Evolutionary conservation across 2,113 vertebrate genomes (phyloP), one percentile per base, ranked within the genome.

Genomic region (Ursus arctos): DNA sequence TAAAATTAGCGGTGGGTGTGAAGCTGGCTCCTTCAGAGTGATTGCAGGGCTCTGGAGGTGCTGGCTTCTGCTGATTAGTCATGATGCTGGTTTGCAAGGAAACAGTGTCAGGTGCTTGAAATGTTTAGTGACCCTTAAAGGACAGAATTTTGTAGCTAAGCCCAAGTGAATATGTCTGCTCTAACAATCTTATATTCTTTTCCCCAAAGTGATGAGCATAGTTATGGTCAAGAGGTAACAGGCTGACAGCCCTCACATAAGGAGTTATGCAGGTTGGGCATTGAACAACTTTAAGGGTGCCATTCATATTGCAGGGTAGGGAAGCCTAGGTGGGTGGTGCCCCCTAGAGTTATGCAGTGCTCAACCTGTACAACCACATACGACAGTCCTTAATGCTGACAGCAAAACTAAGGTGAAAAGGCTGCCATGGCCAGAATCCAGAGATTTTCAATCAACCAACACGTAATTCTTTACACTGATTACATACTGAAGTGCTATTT

Each of bases 121-220:
- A 86, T 96, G 77, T 86, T 84, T 79, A 94, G 95, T 83, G 96
- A 93, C 77, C 93, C 97, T 95, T 93, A 91, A 79, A 95, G 96
- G 96, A 94, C 57, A 97, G 79, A 94, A 88, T 88, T 67, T 12
- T 71, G 61, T 69, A 87, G 97, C 24, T 76, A 88, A 95, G 86
- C 65, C 95, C 82, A 84, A 63, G 71, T 57, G 79, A 69, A 28
- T 72, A 63, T 4, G 26, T 80, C 91, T 94, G 40, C 77, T 96
- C 57, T 69, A 57, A 85, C 31, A 82, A 76, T 47, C 59, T 51
- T 94, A 83, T 57, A 49, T 47, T 89, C 49, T 91, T 95, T 28
- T 95, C 51, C 87, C 89, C 67, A 40, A 95, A 94, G 92, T 79
- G 77, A 97, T 51, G 22, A 47, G 79, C 63, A 74, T 0, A 71